Base-by-base conservation (phyloP, 2,797 vertebrate genomes). In the Pseudochaenichthys georgianus region DNA sequence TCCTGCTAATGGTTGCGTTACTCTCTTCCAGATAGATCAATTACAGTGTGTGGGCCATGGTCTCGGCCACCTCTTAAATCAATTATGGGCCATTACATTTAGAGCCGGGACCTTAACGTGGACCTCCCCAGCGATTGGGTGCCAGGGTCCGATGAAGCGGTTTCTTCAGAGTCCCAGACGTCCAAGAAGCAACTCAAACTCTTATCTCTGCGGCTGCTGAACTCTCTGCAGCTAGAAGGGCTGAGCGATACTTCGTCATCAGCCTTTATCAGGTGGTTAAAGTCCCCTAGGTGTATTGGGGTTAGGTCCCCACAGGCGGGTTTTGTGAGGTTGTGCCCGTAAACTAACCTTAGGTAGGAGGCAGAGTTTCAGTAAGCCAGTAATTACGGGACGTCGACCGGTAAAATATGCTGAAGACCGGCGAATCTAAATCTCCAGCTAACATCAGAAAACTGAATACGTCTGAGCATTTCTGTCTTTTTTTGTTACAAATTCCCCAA, bases 1-100 rank as follows among this genome's bases (percentile, higher is more conserved):
- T 90, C 90, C 90, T 93, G 91, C 90, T 94, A 94, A 92, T 92
- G 92, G 83, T 63, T 54, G 81, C 80, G 87, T 88, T 88, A 81
- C 90, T 85, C 89, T 93, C 77, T 80, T 91, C 80, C 89, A 92
- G 88, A 92, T 90, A 87, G 92, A 93, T 93, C 92, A 89, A 93
- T 93, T 93, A 91, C 80, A 77, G 83, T 12, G 63, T 59, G 67
- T 12, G 83, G 88, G 84, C 83, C 87, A 69, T 48, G 70, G 73
- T 89, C 85, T 81, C 65, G 48, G 75, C 81, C 79, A 77, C 88
- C 87, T 90, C 88, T 86, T 89, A 90, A 88, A 92, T 92, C 91
- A 92, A 93, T 94, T 90, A 94, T 77, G 77, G 80, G 58, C 78
- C 82, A 87, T 89, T 85, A 87, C 81, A 64, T 82, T 81, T 64